Evolutionary conservation across 2,797 vertebrate species (phyloP).

Genomic region (Carcharodon carcharias): DNA sequence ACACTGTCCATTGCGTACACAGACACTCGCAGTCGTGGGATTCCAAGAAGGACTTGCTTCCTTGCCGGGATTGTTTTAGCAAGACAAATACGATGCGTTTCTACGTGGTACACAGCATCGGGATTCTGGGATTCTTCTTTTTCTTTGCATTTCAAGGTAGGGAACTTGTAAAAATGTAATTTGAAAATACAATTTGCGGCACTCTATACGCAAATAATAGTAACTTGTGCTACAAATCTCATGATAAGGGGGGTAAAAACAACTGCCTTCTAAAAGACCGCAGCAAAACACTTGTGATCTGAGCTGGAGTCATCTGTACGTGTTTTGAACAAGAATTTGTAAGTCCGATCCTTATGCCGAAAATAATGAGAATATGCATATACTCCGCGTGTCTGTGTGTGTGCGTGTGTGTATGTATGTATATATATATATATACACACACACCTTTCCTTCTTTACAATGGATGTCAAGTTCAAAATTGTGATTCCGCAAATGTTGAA

Average conservation of each 20-base stretch:
- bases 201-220: background rate
- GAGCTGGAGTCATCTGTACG: slow-evolving; percentile 12
- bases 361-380: background rate
- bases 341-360: background rate
- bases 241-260: background rate
- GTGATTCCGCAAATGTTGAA: background rate
- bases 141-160: slow-evolving; percentile 35
- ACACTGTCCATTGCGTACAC: slow-evolving; percentile 32
- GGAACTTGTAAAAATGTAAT: background rate
- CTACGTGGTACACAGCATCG: slow-evolving; percentile 19
- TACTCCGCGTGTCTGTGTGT: too few relatives aligned
- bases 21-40: background rate
- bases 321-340: slow-evolving; percentile 32
- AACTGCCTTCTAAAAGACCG: background rate
- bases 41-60: slow-evolving; percentile 11
- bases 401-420: too few relatives aligned
- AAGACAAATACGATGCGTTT: slow-evolving; percentile 13
- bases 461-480: background rate
- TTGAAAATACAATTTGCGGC: background rate
- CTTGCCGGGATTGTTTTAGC: slow-evolving; percentile 24
- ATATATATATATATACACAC: too few relatives aligned
- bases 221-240: background rate
- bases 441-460: background rate
- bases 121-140: slow-evolving; percentile 26
- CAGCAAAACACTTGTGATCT: background rate